Evolutionary conservation across 2,888 invertebrate species (phyloP).

Genomic region (Megastigmus dorsalis): DNA sequence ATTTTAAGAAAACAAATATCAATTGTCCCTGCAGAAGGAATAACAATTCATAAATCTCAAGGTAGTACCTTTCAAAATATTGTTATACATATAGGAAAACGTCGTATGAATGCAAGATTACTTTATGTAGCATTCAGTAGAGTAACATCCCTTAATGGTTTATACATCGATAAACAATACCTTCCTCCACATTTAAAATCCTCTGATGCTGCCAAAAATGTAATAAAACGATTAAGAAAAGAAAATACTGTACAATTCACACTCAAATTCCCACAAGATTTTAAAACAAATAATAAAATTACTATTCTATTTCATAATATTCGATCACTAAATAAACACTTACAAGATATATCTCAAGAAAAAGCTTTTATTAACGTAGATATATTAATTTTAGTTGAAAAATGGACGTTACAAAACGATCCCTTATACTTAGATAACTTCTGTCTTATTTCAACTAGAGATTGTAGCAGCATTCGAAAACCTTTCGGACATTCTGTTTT

Average conservation of each 20-base stretch:
- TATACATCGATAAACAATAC: not conserved
- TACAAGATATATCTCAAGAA: not conserved
- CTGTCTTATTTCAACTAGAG: too few species aligned
- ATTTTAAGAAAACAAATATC: constrained; percentile 12
- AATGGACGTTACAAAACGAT: too few species aligned
- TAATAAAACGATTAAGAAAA: not conserved
- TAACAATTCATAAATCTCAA: too few species aligned
- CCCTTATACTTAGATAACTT: too few species aligned
- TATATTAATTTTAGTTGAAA: not conserved
- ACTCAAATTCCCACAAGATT: not conserved
- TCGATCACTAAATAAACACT: not conserved
- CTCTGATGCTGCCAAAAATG: not conserved
- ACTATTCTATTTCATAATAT: too few species aligned
- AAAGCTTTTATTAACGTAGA: not conserved
- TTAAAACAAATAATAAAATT: not conserved
- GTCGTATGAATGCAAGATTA: too few species aligned
- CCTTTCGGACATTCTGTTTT: not conserved
- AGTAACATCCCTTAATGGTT: not conserved
- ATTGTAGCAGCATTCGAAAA: not conserved
- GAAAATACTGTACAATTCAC: not conserved
- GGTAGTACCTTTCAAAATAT: too few species aligned
- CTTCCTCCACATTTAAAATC: not conserved
- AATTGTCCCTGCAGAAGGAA: not conserved
- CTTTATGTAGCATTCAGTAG: too few species aligned
- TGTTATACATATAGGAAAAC: too few species aligned